phyloP scores from a whole-genome alignment of 2,888 invertebrate genomes.

The Galerucella nymphaeae region DNA sequence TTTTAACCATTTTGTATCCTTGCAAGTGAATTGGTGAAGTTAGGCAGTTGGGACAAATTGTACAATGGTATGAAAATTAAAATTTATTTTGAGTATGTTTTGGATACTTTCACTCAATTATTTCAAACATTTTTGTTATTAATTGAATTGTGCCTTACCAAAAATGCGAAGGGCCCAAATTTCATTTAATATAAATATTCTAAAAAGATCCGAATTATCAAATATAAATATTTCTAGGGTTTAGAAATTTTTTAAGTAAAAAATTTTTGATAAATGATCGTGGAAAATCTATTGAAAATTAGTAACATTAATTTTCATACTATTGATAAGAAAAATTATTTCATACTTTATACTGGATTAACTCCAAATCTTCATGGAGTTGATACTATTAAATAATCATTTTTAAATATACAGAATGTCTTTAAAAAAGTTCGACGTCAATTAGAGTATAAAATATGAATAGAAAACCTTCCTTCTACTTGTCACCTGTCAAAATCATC shows the following conservation, averaged over 20 bases:
- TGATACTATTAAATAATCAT: too few species aligned
- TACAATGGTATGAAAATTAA: not conserved
- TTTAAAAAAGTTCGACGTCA: too few species aligned
- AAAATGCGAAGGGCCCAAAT: not conserved
- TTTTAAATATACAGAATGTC: too few species aligned
- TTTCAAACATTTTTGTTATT: not conserved
- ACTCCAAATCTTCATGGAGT: not conserved
- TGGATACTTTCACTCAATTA: not conserved
- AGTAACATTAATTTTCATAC: conserved; percentile 34
- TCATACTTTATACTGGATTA: not conserved
- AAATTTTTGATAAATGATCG: not conserved
- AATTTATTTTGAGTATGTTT: not conserved
- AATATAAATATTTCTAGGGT: not conserved
- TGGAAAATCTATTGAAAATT: not conserved
- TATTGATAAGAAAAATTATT: not conserved
- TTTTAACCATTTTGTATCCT: too few species aligned
- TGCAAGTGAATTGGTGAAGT: not conserved
- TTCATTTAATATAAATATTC: not conserved
- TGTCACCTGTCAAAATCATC: not conserved
- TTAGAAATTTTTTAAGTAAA: not conserved
- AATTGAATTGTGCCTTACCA: conserved; percentile 1
- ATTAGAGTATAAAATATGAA: too few species aligned
- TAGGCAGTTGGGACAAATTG: not conserved
- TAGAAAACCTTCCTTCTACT: too few species aligned
- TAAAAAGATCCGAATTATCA: not conserved